Base-by-base conservation (phyloP, 2,888 invertebrate genomes). In the Ptychoptera albimana region DNA sequence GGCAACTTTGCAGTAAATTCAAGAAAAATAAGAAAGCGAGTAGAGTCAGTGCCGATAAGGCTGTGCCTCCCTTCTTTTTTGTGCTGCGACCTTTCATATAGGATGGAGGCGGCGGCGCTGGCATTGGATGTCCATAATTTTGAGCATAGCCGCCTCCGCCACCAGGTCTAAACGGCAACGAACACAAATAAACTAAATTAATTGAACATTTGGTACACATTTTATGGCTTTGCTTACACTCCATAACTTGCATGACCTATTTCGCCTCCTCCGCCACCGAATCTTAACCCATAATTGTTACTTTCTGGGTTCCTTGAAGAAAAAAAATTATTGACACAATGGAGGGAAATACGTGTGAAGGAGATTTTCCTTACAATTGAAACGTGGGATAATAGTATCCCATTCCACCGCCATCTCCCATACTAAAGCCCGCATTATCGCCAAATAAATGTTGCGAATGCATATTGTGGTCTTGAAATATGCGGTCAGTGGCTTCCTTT, bases 21-120 rank as follows among this genome's bases (percentile, higher is more conserved):
- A 89, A 71, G 55, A 88, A 85, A 62, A 87, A 88, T 43, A 89
- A 68, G 60, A 89, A 89, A 1, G 87, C 80, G 37, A 89, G 66
- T 37, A 89, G 67, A 8, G 88, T 85, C 40, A 89, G 66, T 0
- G 88, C 87, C 9, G 82, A 81, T 57, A 85, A 66, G 8, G 82
- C 82, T 1, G 82, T 73, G 50, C 72, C 64, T 37, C 23, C 23
- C 23, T 23, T 23, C 23, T 23, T 23, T 7, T 23, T 23, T 5
- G 23, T 5, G 23, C 23, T 23, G 7, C 67, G 46, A n/a, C 43
- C 39, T 45, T 48, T 49, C n/a, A 40, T 45, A 30, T 49, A 49
- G 16, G 45, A 44, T 14, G 45, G 31, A 23, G 44, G 43, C 12
- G 39, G 39, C n/a, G 39, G 12, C n/a, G n/a, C n/a, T n/a, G n/a